Base-by-base conservation (phyloP, 1,140 invertebrate genomes). In the Zaprionus ornatus region DNA sequence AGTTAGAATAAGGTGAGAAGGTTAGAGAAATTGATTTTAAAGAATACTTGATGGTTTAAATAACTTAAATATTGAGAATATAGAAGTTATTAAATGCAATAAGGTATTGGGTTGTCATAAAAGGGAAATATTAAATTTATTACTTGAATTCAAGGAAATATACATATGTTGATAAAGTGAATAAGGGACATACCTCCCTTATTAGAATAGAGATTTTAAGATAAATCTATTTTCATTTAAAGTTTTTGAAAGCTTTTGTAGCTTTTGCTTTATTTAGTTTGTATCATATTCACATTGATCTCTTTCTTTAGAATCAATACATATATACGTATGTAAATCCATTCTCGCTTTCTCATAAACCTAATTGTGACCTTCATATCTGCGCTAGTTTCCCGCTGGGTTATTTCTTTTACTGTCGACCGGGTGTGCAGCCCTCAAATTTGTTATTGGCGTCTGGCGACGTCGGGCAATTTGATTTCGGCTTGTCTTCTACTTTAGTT, bases 371-470 rank as follows among this genome's bases (percentile, higher is more conserved):
- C 35, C 9, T 15, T 54, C 4, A n/a, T 50, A 12, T 12, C 37
- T 25, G 13, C 19, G 7, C 25, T 40, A 42, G 35, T 69, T 72
- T 68, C 21, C 45, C 21, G 25, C 64, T 35, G 64, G 64, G 56
- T 42, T 15, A 17, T 17, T 21, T 3, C 19, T 21, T 52, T 19
- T 21, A 27, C 29, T 29, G 4, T 13, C 3, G 17, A 12, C 40
- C 17, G 42, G 64, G 63, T 65, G 45, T 57, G 66, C 64, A 54
- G 48, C 64, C 55, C 72, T 59, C 50, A 66, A 71, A 66, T 75
- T 70, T 76, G 77, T 65, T 66, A 61, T 61, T 66, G 67, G 63
- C 63, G 77, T 76, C 74, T 76, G 62, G 60, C 74, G 66, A 63
- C 66, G 60, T 67, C 42, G 59, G 72, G 64, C 71, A 69, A 74